Conservation (phyloP, 1,140 invertebrate genomes). For the Euwallacea similis region DNA sequence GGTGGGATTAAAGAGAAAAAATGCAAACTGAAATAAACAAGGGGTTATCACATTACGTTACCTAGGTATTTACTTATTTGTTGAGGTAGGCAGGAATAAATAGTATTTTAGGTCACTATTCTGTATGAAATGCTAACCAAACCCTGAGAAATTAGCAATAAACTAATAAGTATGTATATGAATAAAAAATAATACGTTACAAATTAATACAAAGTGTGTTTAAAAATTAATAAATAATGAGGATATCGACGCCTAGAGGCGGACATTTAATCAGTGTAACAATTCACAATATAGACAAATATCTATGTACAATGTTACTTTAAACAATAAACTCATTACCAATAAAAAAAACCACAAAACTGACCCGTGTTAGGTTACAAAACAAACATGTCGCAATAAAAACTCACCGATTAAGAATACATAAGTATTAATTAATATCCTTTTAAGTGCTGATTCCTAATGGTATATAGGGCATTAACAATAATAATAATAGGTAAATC, state of each 20-base stretch:
- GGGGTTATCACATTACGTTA: neutral
- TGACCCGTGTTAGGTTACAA: conserved; percentile 15
- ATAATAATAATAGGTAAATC: conserved; percentile 31
- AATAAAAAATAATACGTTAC: too few species aligned
- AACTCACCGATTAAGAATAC: too few species aligned
- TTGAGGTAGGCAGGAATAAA: conserved; percentile 21
- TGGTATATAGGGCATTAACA: conserved; percentile 38
- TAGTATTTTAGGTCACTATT: conserved; percentile 6
- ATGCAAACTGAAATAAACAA: too few species aligned
- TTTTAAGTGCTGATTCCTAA: conserved; percentile 8
- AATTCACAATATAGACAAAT: conserved; percentile 10
- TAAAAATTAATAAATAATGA: too few species aligned
- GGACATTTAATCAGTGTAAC: neutral
- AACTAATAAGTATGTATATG: too few species aligned
- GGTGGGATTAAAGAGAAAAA: too few species aligned
- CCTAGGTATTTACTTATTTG: conserved; percentile 1
- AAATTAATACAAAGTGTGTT: too few species aligned
- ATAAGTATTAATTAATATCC: neutral
- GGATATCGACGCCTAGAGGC: too few species aligned
- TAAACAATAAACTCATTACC: conserved; percentile 9
- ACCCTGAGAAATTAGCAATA: neutral
- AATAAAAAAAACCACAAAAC: conserved; percentile 24
- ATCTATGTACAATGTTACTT: conserved; percentile 14
- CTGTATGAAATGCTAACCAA: neutral
- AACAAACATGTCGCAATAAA: neutral